Base-by-base conservation (phyloP, 2,797 vertebrate genomes). In the Danio jaintianensis region DNA sequence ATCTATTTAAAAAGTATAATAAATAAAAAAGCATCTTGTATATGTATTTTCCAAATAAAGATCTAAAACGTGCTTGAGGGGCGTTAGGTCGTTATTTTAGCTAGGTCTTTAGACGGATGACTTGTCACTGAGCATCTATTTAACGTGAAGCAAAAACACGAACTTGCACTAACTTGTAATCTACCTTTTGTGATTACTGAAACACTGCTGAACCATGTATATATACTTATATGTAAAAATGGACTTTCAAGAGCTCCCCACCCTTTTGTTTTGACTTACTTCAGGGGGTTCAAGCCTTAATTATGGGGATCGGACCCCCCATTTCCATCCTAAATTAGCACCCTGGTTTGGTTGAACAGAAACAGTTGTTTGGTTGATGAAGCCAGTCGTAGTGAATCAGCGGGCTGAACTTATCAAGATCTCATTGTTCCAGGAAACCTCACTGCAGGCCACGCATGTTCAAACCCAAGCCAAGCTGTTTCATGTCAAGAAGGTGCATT, bases 401-500 rank as follows among this genome's bases (percentile, higher is more conserved):
- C 52, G 45, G 63, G 42, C 50, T 82, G 76, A 77, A 78, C 76
- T 73, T 48, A 64, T 81, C 22, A 52, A 76, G 61, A 79, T 80
- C 72, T 80, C 64, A 63, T 47, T 56, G 63, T 80, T 83, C 62
- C 81, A 83, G 85, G 61, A 91, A 89, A 87, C 86, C 85, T 83
- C 81, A 86, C 87, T 62, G 76, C 56, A 75, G 86, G 87, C 83
- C 74, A 87, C 67, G 67, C 58, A 70, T 63, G 80, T 68, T 81
- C 82, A 78, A 16, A 73, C 74, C 68, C 43, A 75, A 40, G 66
- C 81, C 82, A 85, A 82, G 74, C 70, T 74, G 67, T 81, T 87
- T 82, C 71, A 84, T 82, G 82, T 76, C 61, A 85, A 63, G 78
- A 81, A 72, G 83, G 78, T 88, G 85, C 83, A 88, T 87, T 83